Percentiles rank a stretch among this genome's conserved stretches.
Evolutionary conservation across 2,797 vertebrate species (phyloP).

Genomic region (Aldrovandia affinis): DNA sequence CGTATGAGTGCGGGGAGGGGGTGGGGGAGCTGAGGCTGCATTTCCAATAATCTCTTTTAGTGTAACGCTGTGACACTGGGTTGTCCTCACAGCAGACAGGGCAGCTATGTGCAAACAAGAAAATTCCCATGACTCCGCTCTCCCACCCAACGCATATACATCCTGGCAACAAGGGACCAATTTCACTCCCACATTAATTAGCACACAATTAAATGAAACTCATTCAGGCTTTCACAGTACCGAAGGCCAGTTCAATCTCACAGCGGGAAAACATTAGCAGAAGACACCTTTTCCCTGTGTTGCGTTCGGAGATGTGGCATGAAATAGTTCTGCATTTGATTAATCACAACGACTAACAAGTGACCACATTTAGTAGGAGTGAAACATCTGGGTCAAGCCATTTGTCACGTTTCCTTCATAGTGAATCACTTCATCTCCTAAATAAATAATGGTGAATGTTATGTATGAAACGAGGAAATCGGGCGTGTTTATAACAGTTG

Average conservation of each 20-base stretch:
- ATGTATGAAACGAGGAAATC: neutral
- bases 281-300: neutral
- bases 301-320: neutral
- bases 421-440: neutral
- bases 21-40: neutral
- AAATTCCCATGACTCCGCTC: neutral
- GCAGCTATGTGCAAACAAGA: neutral
- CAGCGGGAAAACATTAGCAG: neutral
- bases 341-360: neutral
- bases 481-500: neutral
- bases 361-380: too few relatives aligned
- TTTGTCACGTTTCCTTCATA: neutral
- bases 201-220: neutral
- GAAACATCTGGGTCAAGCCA: too few relatives aligned
- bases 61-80: neutral
- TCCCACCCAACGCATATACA: neutral
- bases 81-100: neutral
- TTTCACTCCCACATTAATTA: neutral
- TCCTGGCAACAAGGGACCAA: neutral
- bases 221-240: neutral
- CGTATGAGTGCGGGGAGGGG: too few relatives aligned
- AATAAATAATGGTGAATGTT: neutral
- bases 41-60: neutral
- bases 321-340: neutral
- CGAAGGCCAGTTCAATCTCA: neutral